Conservation (phyloP, 2,888 invertebrate species). For the Caenorhabditis wallacei region DNA sequence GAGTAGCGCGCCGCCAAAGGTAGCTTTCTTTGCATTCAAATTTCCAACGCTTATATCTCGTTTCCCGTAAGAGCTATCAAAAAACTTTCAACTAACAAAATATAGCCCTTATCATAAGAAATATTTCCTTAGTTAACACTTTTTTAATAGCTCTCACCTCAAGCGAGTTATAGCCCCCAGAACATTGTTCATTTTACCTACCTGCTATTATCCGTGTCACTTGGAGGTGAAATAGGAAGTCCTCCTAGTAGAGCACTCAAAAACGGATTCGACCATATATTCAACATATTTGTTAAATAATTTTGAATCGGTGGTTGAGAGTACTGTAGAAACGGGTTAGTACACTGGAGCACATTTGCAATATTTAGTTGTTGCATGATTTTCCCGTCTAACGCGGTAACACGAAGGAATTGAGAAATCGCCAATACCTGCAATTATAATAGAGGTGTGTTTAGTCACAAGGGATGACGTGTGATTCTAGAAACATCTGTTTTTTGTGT, state of each 20-base stretch:
- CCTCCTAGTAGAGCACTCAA: constrained; percentile 38
- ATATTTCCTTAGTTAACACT: no score
- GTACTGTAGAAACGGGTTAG: constrained; percentile 30
- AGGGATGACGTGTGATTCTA: no score
- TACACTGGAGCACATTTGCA: constrained; percentile 27
- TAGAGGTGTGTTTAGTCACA: no score
- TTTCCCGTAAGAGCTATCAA: no score
- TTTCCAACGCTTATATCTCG: no score
- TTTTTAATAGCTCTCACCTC: no score
- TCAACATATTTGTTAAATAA: constrained; percentile 49
- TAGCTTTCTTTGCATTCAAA: no score
- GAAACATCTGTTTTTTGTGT: background rate
- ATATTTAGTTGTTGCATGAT: constrained; percentile 20
- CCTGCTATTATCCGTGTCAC: constrained; percentile 27
- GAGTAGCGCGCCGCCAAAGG: no score
- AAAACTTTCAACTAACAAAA: no score
- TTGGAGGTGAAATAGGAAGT: constrained; percentile 20
- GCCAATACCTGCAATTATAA: constrained; percentile 6
- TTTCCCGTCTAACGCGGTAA: constrained; percentile 46
- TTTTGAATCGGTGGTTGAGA: constrained; percentile 24
- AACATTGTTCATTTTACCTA: no score
- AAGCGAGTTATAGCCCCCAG: no score
- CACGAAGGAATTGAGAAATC: constrained; percentile 42
- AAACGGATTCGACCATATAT: constrained; percentile 60
- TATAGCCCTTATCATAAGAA: no score